Percentiles rank a stretch among this genome's conserved stretches.
Evolutionary conservation across 2,888 invertebrate species (phyloP).

Genomic region (Cephalotes varians): DNA sequence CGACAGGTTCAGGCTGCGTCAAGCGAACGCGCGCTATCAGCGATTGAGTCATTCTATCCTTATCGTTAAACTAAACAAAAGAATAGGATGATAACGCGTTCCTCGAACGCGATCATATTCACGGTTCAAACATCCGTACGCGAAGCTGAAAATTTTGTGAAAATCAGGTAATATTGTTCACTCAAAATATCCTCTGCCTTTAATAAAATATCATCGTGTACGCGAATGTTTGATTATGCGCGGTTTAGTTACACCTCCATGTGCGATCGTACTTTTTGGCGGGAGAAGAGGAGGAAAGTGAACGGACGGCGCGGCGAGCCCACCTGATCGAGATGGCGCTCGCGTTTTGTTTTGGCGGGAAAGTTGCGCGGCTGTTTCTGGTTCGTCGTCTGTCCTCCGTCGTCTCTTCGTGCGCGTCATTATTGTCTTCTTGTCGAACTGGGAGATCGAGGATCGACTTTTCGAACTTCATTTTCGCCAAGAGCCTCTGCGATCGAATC

Average conservation of each 20-base stretch:
- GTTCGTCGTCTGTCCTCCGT: background rate
- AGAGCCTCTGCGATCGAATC: background rate
- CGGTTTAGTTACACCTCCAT: background rate
- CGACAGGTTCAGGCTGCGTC: no score
- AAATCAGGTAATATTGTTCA: background rate
- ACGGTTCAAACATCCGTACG: background rate
- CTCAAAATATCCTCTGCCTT: background rate
- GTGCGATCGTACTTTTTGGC: background rate
- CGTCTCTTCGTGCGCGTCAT: background rate
- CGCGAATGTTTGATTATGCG: background rate
- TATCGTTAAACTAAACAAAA: no score
- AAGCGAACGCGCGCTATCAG: no score
- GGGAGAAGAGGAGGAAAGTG: background rate
- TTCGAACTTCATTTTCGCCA: background rate
- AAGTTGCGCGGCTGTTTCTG: background rate
- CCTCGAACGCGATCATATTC: no score
- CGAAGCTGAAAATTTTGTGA: background rate
- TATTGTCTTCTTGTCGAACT: background rate
- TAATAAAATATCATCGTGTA: background rate
- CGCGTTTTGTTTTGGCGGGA: conserved; percentile 28
- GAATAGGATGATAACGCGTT: no score
- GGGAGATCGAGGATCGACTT: background rate
- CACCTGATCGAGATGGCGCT: background rate
- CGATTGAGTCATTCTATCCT: no score
- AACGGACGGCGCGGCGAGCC: background rate